A percentile compares a stretch with the other conserved stretches of the same genome.
These are phyloP conservation scores for Illadopsis cleaveri DNA, from an alignment of 2,113 vertebrate species.

Conservation along the genomic window DNA sequence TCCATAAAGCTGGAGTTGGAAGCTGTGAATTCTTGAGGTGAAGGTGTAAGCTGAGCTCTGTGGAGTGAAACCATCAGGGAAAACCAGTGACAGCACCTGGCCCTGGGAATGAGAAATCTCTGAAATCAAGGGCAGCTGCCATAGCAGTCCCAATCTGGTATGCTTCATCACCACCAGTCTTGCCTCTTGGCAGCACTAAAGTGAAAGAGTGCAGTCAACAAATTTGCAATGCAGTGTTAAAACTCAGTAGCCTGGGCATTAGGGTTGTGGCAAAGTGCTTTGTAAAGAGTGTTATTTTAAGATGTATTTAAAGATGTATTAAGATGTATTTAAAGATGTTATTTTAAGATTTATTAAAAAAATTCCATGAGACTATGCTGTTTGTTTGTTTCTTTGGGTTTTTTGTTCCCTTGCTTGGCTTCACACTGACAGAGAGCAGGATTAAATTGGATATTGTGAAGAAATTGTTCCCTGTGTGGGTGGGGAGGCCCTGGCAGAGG, in stretches of 20 bases:
- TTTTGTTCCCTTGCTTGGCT: background rate
- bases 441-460: background rate
- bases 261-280: background rate
- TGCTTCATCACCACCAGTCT: background rate
- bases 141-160: background rate
- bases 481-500: background rate
- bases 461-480: background rate
- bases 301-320: background rate
- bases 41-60: background rate
- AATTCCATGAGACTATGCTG: background rate
- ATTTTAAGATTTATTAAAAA: background rate
- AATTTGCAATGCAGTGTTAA: background rate
- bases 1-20: background rate
- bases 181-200: background rate
- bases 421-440: background rate
- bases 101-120: background rate
- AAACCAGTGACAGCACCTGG: background rate
- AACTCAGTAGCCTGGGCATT: background rate
- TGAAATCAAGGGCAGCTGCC: background rate
- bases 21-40: background rate
- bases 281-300: background rate
- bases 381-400: background rate
- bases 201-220: background rate
- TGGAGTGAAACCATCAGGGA: background rate
- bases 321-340: background rate